Evolutionary conservation across 2,888 invertebrate genomes (phyloP), one percentile per base, ranked within the genome.

Genomic region (Flabesymbios commensalis): DNA sequence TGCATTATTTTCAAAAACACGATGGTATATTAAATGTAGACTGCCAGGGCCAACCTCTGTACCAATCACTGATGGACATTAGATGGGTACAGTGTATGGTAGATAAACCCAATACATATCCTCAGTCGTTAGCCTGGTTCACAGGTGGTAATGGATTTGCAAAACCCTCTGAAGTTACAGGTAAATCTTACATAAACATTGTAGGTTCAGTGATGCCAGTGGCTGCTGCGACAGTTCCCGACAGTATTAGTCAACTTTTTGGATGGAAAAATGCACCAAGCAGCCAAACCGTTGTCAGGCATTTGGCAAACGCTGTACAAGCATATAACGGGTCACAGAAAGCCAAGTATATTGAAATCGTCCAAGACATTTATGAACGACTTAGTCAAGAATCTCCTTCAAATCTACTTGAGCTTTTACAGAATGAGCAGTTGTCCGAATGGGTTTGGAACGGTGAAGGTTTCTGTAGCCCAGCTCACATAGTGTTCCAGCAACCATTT

Each of bases 401-500:
- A 7, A 36, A 53, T 17, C 51, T 69, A 17, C 51, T 39, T 36
- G n/a, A 29, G 19, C 45, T 32, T 26, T 39, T 59, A 1, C 33
- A 41, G 1, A 14, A 54, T 7, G 29, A 51, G 1, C 39, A 60
- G 1, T 24, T 61, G 2, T 54, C 7, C 19, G 49, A 65, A 5
- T 74, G 74, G 74, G 61, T 72, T 10, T 74, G 74, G 74, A 64
- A 69, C 47, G 74, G 74, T 1, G 66, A 72, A 14, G 74, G 72
- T 1, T 74, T 74, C 57, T 45, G 61, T 4, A n/a, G 53, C 7
- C 57, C 66, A 5, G 48, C 59, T 7, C 49, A 63, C 5, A 52
- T 73, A 19, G 57, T 66, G 14, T 51, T 72, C 32, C 29, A 57
- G 10, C 42, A 57, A 10, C 48, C 63, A 7, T 67, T 68, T 59